These are phyloP conservation scores for Leistus spinibarbis DNA, from an alignment of 2,888 invertebrate genomes.

Conservation along the genomic window DNA sequence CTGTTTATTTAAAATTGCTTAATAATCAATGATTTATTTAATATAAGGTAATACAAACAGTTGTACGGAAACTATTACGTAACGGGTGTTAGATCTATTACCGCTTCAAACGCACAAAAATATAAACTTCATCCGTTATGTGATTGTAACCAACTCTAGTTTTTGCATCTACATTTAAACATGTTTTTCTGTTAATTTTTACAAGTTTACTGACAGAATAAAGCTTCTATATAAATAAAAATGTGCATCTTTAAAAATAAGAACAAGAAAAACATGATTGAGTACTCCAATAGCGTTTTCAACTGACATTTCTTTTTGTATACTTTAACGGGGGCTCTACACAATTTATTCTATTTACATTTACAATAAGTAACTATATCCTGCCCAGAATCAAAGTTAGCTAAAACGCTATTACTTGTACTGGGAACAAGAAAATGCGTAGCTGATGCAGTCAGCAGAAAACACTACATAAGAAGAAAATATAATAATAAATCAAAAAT, in stretches of 20 bases:
- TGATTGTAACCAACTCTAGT: neutral
- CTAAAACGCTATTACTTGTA: neutral
- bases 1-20: neutral
- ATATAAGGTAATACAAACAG: neutral
- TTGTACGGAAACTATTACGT: neutral
- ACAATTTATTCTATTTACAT: too few species aligned
- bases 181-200: neutral
- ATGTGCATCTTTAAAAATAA: neutral
- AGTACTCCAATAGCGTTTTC: neutral
- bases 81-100: neutral
- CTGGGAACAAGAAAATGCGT: neutral
- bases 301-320: neutral
- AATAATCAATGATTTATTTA: neutral
- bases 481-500: neutral
- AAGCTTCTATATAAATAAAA: neutral
- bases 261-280: neutral
- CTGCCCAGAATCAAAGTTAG: too few species aligned
- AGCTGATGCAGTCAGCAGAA: neutral
- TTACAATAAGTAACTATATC: too few species aligned
- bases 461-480: neutral
- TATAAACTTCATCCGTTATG: neutral
- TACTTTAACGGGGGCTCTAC: too few species aligned
- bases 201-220: neutral
- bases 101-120: neutral
- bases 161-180: neutral